A percentile compares a stretch with the other conserved stretches of the same genome.
phyloP scores from a whole-genome alignment of 2,888 invertebrate species.

The Colostygia pectinataria region DNA sequence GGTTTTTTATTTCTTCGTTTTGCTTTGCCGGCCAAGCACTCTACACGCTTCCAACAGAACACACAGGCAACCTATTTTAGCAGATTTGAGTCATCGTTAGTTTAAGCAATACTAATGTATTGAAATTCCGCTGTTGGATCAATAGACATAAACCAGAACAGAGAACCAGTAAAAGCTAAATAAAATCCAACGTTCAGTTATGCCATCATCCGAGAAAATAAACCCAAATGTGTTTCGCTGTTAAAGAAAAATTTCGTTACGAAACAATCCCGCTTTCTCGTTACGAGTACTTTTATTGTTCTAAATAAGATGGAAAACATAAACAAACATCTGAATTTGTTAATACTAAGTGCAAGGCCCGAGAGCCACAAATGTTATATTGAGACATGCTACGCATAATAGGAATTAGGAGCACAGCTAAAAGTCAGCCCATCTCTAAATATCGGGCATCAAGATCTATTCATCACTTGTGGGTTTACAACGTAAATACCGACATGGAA shows the following conservation, averaged over 20 bases:
- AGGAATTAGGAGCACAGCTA: too few species aligned
- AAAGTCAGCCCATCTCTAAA: too few species aligned
- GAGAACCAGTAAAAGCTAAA: slow-evolving; percentile 31
- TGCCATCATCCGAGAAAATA: slow-evolving; percentile 31
- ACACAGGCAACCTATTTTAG: slow-evolving; percentile 32
- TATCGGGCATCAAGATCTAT: too few species aligned
- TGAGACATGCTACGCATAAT: too few species aligned
- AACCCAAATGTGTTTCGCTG: slow-evolving; percentile 22
- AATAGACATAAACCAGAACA: slow-evolving; percentile 36
- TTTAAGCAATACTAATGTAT: slow-evolving; percentile 33
- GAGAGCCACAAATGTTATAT: too few species aligned
- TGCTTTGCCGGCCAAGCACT: background rate
- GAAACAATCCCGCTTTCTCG: slow-evolving; percentile 9
- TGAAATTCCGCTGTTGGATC: slow-evolving; percentile 20
- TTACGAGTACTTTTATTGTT: slow-evolving; percentile 21
- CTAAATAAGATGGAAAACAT: slow-evolving; percentile 18
- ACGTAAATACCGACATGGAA: slow-evolving; percentile 22
- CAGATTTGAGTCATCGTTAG: slow-evolving; percentile 42
- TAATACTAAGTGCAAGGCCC: too few species aligned
- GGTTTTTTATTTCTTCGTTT: too few species aligned
- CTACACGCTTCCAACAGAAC: background rate
- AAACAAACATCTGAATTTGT: slow-evolving; percentile 9
- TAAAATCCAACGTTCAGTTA: slow-evolving; percentile 32
- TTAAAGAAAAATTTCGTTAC: slow-evolving; percentile 13
- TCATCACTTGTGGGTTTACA: slow-evolving; percentile 18